Evolutionary conservation across 2,888 invertebrate genomes (phyloP), one percentile per base, ranked within the genome.

Genomic region (Noctua comes): DNA sequence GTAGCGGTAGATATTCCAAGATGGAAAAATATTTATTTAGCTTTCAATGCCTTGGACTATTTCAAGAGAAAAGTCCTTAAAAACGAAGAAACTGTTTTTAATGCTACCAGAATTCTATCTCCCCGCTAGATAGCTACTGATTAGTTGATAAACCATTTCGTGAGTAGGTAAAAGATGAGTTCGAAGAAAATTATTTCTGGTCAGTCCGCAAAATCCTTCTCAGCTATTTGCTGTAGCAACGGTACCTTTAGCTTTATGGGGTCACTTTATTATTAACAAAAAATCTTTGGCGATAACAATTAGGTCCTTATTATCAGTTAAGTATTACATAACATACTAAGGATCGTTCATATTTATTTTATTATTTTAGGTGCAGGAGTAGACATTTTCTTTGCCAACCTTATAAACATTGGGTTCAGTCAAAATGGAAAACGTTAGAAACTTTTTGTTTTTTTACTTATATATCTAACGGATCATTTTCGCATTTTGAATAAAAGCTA

Each of bases 1-100:
- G 79, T 48, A 82, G 59, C 69, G 68, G 31, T 88, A 89, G 89
- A 89, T 69, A n/a, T 82, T 69, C 88, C 82, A 73, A 36, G 10
- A 11, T 2, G 68, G 11, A 82, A 90, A 11, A 46, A 24, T 27
- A n/a, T 51, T 1, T 31, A 46, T 66, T 48, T 46, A 6, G 3
- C 4, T n/a, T 73, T 27, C 5, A 21, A 54, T 11, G 8, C 43
- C 24, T 68, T 78, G 11, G 1, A 78, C 21, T 51, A 13, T 27
- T 8, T 77, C 0, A 54, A 54, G 24, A 57, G 48, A 24, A 31
- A 59, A 59, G 13, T n/a, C 13, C 13, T 5, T n/a, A 13, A 24
- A n/a, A 5, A 57, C 6, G 57, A 54, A 24, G 1, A 54, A 10
- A 54, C 24, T 6, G 1, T 62, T 64, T 36, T 36, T 21, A 64